These are phyloP conservation scores for Petroica traversi DNA, from an alignment of 2,113 vertebrate genomes.

Conservation along the genomic window DNA sequence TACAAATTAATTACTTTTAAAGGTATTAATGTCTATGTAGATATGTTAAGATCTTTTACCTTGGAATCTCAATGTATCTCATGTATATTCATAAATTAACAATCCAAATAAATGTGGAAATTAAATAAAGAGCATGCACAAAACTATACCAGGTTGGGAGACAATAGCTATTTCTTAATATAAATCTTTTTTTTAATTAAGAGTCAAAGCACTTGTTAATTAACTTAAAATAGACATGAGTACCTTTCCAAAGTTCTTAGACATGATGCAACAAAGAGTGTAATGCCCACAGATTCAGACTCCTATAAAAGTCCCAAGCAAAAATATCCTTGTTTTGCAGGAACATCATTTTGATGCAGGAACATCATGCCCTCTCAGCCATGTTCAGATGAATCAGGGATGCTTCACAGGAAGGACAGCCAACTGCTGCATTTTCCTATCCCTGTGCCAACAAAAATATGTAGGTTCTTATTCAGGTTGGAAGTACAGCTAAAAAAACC, in stretches of 20 bases:
- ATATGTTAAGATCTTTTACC: background rate
- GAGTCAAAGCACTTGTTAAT: background rate
- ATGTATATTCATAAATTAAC: background rate
- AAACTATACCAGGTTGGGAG: background rate
- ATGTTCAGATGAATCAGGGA: background rate
- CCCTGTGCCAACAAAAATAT: background rate
- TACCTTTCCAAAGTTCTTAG: background rate
- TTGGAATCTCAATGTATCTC: background rate
- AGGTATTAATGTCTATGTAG: background rate
- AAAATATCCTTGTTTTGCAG: background rate
- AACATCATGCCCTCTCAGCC: background rate
- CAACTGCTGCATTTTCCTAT: background rate
- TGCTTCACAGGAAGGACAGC: background rate
- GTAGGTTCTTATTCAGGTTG: background rate
- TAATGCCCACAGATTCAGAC: background rate
- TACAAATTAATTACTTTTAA: background rate
- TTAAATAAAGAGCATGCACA: background rate
- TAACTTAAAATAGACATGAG: background rate
- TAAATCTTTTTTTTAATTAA: background rate
- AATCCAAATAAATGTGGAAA: background rate
- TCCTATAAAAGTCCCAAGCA: background rate
- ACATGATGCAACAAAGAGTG: accelerated
- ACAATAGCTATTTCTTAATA: background rate
- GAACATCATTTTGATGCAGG: background rate
- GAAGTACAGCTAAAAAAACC: background rate